Base-by-base conservation (phyloP, 2,888 invertebrate species). In the Stenurella melanura region DNA sequence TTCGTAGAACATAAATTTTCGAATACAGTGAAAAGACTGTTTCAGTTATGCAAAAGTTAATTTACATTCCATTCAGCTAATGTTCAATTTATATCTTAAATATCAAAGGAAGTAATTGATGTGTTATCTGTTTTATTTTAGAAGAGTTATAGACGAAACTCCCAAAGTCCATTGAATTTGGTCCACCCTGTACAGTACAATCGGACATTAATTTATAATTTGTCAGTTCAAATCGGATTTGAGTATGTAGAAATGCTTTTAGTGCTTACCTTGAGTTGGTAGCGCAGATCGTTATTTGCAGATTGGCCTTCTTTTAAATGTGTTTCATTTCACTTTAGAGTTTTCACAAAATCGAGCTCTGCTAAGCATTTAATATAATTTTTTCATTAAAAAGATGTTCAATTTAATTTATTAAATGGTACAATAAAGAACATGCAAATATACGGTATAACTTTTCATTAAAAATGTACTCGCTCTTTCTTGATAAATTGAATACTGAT, bases 401-500 rank as follows among this genome's bases (percentile, higher is more conserved):
- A 64, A 42, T 64, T 64, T 38, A 64, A 64, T 38, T 64, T 34
- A 64, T 64, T 64, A 64, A 38, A 30, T 64, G 18, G 64, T 17
- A 42, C 58, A 64, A 38, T 42, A 15, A 64, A 38, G 38, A 42
- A 38, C 64, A 64, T 64, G 34, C 64, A 64, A 42, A 64, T 64
- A 64, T 64, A 64, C 38, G 64, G 11, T 38, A 64, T 34, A 61
- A 61, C 26, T 21, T 61, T 61, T 61, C 61, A 61, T 64, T 64
- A 38, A 64, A 64, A 64, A 64, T 34, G 19, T 34, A 64, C 64
- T 30, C 64, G 26, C 42, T 64, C 42, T 64, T 64, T 64, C 64
- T 64, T 64, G 64, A 64, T 64, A 64, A 64, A 64, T 64, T 64
- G 64, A 64, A 64, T 64, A 64, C 42, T 64, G 64, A 64, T 64